Evolutionary conservation across 2,113 vertebrate genomes (phyloP).

Genomic region (Hippocampus comes): DNA sequence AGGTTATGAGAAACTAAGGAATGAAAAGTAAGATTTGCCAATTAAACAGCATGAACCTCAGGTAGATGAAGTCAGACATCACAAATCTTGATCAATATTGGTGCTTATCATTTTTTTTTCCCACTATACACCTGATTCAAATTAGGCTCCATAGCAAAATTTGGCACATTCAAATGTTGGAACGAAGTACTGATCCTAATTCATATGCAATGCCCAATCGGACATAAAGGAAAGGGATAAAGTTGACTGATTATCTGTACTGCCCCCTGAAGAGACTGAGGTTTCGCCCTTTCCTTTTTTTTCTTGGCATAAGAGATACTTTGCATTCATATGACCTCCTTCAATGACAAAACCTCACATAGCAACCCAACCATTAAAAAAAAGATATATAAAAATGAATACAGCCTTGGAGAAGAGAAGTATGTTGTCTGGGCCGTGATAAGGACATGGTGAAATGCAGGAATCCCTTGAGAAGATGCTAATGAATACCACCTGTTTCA

Average conservation of each 20-base stretch:
- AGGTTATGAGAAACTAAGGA: constrained; percentile 8
- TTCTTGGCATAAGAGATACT: constrained; percentile 35
- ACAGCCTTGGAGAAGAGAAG: constrained; percentile 38
- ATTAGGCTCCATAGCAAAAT: background rate
- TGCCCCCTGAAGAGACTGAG: constrained; percentile 5
- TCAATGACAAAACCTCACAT: constrained; percentile 41
- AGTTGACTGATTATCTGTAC: constrained; percentile 20
- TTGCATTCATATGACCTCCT: constrained; percentile 58
- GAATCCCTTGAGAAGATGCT: constrained; percentile 34
- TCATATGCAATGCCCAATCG: background rate
- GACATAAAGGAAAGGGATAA: background rate
- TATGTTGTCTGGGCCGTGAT: constrained; percentile 33
- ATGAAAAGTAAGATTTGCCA: background rate
- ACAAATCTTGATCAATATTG: background rate
- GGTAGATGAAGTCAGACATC: background rate
- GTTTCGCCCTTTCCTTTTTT: constrained; percentile 32
- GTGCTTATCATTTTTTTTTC: background rate
- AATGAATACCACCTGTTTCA: constrained; percentile 53
- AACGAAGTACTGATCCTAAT: background rate
- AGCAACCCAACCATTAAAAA: constrained; percentile 31
- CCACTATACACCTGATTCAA: background rate
- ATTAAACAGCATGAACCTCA: background rate
- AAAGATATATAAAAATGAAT: constrained; percentile 27
- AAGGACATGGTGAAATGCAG: constrained; percentile 38
- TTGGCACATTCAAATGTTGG: constrained; percentile 1